Evolutionary conservation across 2,888 invertebrate genomes (phyloP), one percentile per base, ranked within the genome.

Genomic region (Thymelicus lineola): DNA sequence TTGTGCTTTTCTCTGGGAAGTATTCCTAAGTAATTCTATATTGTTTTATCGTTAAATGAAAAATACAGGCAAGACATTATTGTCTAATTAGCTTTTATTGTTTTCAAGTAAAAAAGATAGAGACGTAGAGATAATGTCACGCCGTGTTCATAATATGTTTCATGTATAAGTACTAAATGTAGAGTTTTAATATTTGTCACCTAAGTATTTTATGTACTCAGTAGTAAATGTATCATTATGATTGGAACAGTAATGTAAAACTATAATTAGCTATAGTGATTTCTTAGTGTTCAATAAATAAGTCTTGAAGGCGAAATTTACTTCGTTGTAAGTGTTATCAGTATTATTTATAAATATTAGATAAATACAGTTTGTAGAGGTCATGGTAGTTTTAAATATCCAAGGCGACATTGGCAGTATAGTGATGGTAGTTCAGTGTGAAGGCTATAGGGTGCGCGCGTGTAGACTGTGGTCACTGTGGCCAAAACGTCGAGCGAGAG

Each of bases 401-500:
- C 45, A 36, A 10, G 35, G n/a, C 46, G 48, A 20, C 36, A 62
- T 68, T 62, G 46, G 12, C 36, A 45, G 50, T 63, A 69, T 46
- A 42, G 48, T 64, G 42, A 35, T 38, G 59, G 36, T 48, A 67
- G 28, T 5, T 28, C 28, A 36, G 69, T 64, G 71, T 58, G 62
- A 64, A 53, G 60, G 69, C 73, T 72, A 75, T 60, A 66, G 67
- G 63, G 70, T 68, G 68, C 69, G 65, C 72, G 66, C 71, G 68
- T 73, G 75, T 71, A 69, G 68, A 73, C 62, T 73, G 28, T 20
- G 20, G 1, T 20, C 20, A 3, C 28, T 28, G 28, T 28, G 28
- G 28, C 81, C 85, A 78, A 86, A 86, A 80, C 79, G 80, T 77
- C 77, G 79, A 79, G 79, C 76, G 76, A 79, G 75, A 81, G 82